Base-by-base conservation (phyloP, 2,797 vertebrate genomes). In the Gadopsis bispinosus region DNA sequence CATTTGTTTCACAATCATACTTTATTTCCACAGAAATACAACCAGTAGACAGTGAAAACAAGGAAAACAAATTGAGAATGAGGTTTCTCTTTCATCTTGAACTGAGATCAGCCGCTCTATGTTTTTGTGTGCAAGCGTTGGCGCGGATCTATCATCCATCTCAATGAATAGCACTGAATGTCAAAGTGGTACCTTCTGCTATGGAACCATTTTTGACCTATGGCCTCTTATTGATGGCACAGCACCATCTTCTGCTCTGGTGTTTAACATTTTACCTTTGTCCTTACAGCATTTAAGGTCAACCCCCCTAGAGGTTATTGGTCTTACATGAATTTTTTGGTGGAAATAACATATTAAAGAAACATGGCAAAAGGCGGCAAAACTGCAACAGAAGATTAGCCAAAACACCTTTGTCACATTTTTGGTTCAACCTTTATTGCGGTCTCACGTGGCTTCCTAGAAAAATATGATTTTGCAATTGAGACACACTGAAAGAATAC, bases 21-120 rank as follows among this genome's bases (percentile, higher is more conserved):
- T 92, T 93, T 90, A 92, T 92, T 92, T 80, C 53, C 66, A 83
- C 69, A 84, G 51, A 87, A 75, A 78, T 41, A 82, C 66, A 83
- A 80, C 75, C 75, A 54, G 65, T 16, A 72, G 41, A 75, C 37
- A 17, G 53, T 67, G 61, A 81, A 80, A 74, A 80, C 19, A 70
- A 72, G 53, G 56, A 54, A 56, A 80, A 75, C 26, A 75, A 77
- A 60, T 19, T 8, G 41, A 71, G 58, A 79, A 63, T 19, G 33
- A 70, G 6, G 50, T 61, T 72, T 55, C 45, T 70, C 29, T 74
- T 63, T 63, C 22, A 66, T 69, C 51, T 61, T 56, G 35, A 63
- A 65, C 70, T 58, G 53, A 81, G 62, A 81, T 67, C 68, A 79
- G 66, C 83, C 62, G 75, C 73, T 67, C 74, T 47, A 16, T 22